Evolutionary conservation across 2,797 vertebrate genomes (phyloP).

Genomic region (Gadopsis marmoratus): DNA sequence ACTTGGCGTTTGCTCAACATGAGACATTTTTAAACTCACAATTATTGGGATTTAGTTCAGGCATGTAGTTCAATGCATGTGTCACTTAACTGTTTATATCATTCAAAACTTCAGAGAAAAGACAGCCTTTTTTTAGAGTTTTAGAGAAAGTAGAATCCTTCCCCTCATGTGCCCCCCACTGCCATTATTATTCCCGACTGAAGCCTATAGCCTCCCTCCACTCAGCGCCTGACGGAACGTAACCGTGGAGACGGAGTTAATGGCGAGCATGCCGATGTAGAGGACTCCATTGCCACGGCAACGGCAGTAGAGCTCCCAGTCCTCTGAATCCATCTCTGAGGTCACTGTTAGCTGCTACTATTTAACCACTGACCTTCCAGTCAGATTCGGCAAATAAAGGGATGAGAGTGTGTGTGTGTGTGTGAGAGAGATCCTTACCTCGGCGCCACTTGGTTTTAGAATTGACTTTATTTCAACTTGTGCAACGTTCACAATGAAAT

Average conservation of each 20-base stretch:
- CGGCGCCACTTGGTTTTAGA: too few species aligned
- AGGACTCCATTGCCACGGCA: slow-evolving; percentile 64
- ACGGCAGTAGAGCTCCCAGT: slow-evolving; percentile 58
- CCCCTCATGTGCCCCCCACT: slow-evolving; percentile 40
- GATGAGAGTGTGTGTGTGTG: not conserved
- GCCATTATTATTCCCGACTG: slow-evolving; percentile 62
- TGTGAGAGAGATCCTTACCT: not conserved
- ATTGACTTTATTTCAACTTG: not conserved
- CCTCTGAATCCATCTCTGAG: slow-evolving; percentile 39
- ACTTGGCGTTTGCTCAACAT: not conserved
- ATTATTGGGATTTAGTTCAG: too few species aligned
- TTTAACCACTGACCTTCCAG: slow-evolving; percentile 26
- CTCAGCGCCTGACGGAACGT: slow-evolving; percentile 52
- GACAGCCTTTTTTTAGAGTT: not conserved
- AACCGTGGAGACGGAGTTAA: slow-evolving; percentile 68
- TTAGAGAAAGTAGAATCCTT: slow-evolving; percentile 7
- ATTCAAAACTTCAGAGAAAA: not conserved
- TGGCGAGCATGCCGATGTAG: slow-evolving; percentile 53
- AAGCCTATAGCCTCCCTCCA: slow-evolving; percentile 26
- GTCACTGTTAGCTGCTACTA: slow-evolving; percentile 43
- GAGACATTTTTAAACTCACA: not conserved
- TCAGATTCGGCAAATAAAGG: slow-evolving; percentile 5
- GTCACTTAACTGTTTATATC: not conserved
- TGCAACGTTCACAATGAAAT: too few species aligned
- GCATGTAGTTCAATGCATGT: not conserved